Evolutionary conservation across 2,113 vertebrate genomes (phyloP), one percentile per base, ranked within the genome.

Genomic region (Percopsis transmontana): DNA sequence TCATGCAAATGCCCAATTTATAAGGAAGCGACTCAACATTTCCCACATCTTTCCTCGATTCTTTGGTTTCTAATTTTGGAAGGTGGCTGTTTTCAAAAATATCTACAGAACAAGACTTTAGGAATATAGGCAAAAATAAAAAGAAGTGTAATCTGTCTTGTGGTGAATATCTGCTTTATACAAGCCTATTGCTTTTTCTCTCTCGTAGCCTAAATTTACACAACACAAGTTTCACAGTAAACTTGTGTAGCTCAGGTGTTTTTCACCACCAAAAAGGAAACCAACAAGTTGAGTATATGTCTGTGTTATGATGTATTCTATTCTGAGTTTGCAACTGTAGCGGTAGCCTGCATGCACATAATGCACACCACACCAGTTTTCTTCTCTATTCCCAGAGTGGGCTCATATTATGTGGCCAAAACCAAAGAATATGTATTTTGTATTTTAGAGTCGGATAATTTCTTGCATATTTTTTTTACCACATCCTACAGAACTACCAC

Each of bases 221-320:
- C 65, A 62, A 70, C 72, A 33, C 57, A 76, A 83, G 76, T 85
- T 85, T 71, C 47, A 39, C 58, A 80, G 75, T 60, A 86, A 84
- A 85, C 45, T 57, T 85, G 72, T 80, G 44, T 44, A 81, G 75
- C 70, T 81, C 54, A 81, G 71, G 81, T 81, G 75, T 84, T 85
- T 86, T 70, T 58, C 40, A 61, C 23, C 52, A 14, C 45, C 42
- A 55, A 72, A 45, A 66, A 54, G 24, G 66, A 64, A 74, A 8
- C 57, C 65, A 73, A 74, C 74, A 82, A 59, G 71, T 54, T 42
- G 38, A 75, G 73, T 14, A 23, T 47, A 62, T 65, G 77, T 68
- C 70, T 27, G 27, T 24, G 57, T 33, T 59, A 74, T 77, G 70
- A 86, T 77, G 38, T 56, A 77, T 83, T 76, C 52, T 50, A 66